Percentiles rank a stretch among this genome's conserved stretches.
These are phyloP conservation scores for Bimastos eiseni DNA, from an alignment of 2,888 invertebrate species.

Conservation along the genomic window DNA sequence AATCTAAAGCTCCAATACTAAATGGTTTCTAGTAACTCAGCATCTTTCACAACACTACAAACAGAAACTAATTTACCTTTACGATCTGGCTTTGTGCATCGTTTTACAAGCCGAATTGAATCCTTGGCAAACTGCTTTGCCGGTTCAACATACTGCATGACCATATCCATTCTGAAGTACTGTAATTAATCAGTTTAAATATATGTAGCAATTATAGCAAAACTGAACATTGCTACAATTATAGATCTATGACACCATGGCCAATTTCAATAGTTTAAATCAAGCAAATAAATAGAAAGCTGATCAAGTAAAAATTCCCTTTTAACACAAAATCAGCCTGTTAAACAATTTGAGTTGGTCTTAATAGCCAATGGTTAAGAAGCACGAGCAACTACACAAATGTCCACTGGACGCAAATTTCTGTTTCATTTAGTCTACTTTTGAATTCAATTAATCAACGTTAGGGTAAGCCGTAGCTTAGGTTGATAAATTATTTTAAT, in stretches of 20 bases:
- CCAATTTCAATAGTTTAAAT: neutral
- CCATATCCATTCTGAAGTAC: slow-evolving; percentile 83
- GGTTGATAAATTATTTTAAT: no score
- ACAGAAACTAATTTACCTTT: slow-evolving; percentile 74
- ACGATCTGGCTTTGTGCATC: slow-evolving; percentile 98
- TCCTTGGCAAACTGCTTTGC: slow-evolving; percentile 96
- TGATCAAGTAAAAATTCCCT: neutral
- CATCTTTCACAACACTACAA: neutral
- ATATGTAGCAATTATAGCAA: neutral
- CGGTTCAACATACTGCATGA: slow-evolving; percentile 90
- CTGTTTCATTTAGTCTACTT: neutral
- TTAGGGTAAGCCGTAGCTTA: no score
- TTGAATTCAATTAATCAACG: neutral
- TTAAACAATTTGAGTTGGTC: neutral
- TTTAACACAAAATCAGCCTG: neutral
- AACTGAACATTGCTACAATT: neutral
- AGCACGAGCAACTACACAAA: neutral
- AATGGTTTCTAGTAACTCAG: neutral
- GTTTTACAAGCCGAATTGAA: slow-evolving; percentile 93
- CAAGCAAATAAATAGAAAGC: neutral
- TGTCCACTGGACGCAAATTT: neutral
- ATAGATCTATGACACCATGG: neutral
- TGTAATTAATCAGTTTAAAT: neutral
- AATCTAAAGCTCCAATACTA: neutral
- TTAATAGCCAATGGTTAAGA: neutral